These are phyloP conservation scores for Capromys pilorides DNA, from an alignment of 2,797 vertebrate genomes.

Conservation along the genomic window DNA sequence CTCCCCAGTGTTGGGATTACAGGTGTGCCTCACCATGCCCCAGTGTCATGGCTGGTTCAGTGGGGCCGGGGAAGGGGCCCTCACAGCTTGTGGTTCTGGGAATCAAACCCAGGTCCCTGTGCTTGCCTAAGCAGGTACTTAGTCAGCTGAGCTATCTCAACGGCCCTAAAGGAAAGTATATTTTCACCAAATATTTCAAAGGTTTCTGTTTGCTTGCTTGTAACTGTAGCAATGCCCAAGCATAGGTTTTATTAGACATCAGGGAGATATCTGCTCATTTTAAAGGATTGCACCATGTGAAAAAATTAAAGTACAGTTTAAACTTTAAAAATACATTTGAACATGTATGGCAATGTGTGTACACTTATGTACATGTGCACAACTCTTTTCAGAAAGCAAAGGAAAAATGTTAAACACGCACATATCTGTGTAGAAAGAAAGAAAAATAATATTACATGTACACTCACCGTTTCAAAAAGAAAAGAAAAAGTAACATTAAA, in stretches of 20 bases:
- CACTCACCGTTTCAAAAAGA: background rate
- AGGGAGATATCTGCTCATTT: background rate
- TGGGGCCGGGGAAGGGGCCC: no score
- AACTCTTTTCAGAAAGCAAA: background rate
- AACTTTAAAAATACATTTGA: slow-evolving; percentile 26
- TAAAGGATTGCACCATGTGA: background rate
- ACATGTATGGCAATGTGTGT: background rate
- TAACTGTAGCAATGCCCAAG: background rate
- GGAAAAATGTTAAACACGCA: background rate
- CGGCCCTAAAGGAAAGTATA: background rate
- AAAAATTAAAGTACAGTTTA: slow-evolving; percentile 1
- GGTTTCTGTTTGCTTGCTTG: background rate
- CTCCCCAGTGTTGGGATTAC: no score
- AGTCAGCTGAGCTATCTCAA: no score
- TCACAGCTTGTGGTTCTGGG: no score
- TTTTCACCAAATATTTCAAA: background rate
- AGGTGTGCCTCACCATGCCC: no score
- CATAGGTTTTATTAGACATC: background rate
- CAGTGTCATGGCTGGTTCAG: no score
- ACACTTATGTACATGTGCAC: background rate
- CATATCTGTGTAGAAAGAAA: background rate
- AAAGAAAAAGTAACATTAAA: background rate
- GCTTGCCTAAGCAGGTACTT: no score
- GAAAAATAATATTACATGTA: background rate
- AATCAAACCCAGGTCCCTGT: no score